Conservation (phyloP, 2,113 vertebrate genomes). For the Pedetes capensis region DNA sequence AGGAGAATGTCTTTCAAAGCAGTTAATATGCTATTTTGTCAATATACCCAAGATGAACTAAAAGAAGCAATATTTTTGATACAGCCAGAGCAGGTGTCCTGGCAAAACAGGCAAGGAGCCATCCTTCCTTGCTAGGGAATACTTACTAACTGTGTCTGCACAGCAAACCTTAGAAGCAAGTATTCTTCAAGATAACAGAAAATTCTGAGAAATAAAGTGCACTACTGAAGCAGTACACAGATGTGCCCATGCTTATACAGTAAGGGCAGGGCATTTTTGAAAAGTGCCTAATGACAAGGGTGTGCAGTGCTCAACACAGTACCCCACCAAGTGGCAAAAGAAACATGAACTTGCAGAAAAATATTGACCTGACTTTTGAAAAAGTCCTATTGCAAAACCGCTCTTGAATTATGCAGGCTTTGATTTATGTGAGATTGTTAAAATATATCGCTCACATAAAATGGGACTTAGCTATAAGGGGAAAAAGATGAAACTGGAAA, state of each 20-base stretch:
- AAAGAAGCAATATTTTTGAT: not conserved
- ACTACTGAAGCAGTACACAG: not conserved
- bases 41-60: not conserved
- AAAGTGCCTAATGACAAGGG: not conserved
- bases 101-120: not conserved
- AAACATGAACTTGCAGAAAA: not conserved
- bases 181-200: not conserved
- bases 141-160: not conserved
- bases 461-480: conserved; percentile 40
- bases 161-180: not conserved
- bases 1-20: not conserved
- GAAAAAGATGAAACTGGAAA: conserved; percentile 32
- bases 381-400: not conserved
- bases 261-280: not conserved
- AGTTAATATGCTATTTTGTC: not conserved
- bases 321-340: not conserved
- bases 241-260: not conserved
- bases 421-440: conserved; percentile 47
- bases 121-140: fast-evolving
- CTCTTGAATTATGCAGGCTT: not conserved
- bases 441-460: conserved; percentile 56
- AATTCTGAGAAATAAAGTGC: not conserved
- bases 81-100: too few relatives aligned
- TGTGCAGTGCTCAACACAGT: not conserved
- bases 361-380: not conserved